These are phyloP conservation scores for Sebastes baramenuke DNA, from an alignment of 2,797 vertebrate genomes.

Conservation along the genomic window DNA sequence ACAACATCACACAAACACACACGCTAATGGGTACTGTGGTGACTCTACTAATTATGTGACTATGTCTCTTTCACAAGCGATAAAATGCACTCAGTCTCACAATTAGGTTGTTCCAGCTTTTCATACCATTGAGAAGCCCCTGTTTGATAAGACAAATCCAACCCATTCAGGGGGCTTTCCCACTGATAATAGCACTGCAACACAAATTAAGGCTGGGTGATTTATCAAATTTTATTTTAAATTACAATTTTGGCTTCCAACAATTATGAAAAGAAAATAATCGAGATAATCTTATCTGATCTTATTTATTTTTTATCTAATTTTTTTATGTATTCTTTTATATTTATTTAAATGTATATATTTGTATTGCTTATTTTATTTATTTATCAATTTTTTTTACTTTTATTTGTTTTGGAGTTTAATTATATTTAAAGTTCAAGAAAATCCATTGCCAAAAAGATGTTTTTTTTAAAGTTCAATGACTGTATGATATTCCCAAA, in stretches of 20 bases:
- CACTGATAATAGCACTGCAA: neutral
- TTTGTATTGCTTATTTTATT: too few relatives aligned
- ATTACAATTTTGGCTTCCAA: too few relatives aligned
- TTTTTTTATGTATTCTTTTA: accelerated
- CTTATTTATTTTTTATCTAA: too few relatives aligned
- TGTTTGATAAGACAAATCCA: neutral
- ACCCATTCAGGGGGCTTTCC: neutral
- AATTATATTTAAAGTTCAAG: too few relatives aligned
- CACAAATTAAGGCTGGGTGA: neutral
- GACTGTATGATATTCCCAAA: too few relatives aligned
- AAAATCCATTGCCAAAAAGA: neutral
- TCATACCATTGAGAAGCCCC: neutral
- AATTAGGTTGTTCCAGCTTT: neutral
- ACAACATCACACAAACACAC: slow-evolving; percentile 34
- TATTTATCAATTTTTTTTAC: too few relatives aligned
- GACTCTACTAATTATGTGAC: neutral
- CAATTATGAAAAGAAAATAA: too few relatives aligned
- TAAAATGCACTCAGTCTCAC: neutral
- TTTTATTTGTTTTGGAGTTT: too few relatives aligned
- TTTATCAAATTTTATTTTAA: too few relatives aligned
- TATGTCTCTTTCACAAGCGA: neutral
- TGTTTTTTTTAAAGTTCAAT: too few relatives aligned
- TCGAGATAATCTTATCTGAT: too few relatives aligned
- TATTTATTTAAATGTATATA: too few relatives aligned
- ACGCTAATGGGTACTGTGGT: slow-evolving; percentile 9